Percentiles rank a stretch among this genome's conserved stretches.
Evolutionary conservation across 2,113 vertebrate species (phyloP).

Genomic region (Saccopteryx bilineata): DNA sequence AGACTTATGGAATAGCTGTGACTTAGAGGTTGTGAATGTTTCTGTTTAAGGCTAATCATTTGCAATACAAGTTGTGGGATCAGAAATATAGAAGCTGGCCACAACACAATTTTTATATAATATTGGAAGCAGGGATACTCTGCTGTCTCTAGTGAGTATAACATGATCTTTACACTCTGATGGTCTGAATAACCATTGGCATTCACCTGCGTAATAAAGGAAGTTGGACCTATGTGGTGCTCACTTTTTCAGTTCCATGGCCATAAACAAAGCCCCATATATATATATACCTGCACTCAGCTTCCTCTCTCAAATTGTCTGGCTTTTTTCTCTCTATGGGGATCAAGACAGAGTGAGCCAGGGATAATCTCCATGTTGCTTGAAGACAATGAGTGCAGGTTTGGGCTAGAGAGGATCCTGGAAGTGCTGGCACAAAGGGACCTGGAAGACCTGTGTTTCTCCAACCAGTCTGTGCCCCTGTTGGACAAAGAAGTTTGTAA

Average conservation of each 20-base stretch:
- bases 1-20: no score
- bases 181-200: accelerated
- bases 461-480: no score
- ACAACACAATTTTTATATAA: no score
- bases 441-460: accelerated
- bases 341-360: background rate
- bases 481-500: no score
- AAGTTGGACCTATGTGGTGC: accelerated
- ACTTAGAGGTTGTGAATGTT: background rate
- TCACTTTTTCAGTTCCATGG: background rate
- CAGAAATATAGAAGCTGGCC: background rate
- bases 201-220: no score
- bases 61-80: background rate
- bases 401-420: background rate
- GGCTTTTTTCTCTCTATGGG: background rate
- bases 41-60: background rate
- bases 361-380: background rate
- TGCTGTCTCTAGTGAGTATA: no score
- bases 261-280: background rate
- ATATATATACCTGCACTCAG: no score
- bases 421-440: accelerated
- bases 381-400: accelerated
- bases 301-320: no score
- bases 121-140: background rate
- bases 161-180: accelerated